Conservation (phyloP, 2,888 invertebrate genomes). For the Dryobotodes eremita region DNA sequence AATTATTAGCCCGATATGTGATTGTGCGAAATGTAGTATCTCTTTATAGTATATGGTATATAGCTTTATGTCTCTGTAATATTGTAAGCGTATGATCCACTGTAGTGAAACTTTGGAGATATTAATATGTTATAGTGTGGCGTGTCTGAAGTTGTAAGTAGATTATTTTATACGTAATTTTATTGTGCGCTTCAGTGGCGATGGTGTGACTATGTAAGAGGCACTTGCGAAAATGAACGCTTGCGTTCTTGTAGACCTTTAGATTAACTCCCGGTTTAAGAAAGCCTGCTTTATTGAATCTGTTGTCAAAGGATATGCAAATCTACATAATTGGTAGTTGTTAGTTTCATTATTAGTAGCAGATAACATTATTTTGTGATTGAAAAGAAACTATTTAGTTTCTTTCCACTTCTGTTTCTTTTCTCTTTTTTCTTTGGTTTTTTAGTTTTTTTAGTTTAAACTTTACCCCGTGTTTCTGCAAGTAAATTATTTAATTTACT, state of each 20-base stretch:
- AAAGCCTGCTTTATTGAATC: neutral
- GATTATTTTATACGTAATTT: slow-evolving; percentile 51
- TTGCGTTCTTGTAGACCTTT: too few relatives aligned
- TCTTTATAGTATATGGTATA: slow-evolving; percentile 30
- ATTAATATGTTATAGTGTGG: slow-evolving; percentile 43
- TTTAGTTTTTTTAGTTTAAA: too few relatives aligned
- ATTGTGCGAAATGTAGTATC: slow-evolving; percentile 39
- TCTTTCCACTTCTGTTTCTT: too few relatives aligned
- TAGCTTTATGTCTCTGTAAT: slow-evolving; percentile 7
- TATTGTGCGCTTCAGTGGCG: slow-evolving; percentile 36
- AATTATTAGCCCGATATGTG: slow-evolving; percentile 61
- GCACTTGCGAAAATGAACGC: slow-evolving; percentile 2
- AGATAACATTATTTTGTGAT: neutral
- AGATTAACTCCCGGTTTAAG: neutral
- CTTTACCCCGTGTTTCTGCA: too few relatives aligned
- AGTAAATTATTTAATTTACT: neutral
- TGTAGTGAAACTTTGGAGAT: slow-evolving; percentile 40
- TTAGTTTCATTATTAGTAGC: neutral
- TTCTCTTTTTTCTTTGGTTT: too few relatives aligned
- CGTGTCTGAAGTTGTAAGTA: slow-evolving; percentile 38
- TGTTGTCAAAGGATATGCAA: neutral
- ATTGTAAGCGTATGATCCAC: slow-evolving; percentile 31
- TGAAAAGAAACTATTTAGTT: neutral
- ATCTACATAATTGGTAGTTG: neutral
- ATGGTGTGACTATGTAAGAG: slow-evolving; percentile 17